Conservation (phyloP, 2,113 vertebrate species). For the Jaculus jaculus region DNA sequence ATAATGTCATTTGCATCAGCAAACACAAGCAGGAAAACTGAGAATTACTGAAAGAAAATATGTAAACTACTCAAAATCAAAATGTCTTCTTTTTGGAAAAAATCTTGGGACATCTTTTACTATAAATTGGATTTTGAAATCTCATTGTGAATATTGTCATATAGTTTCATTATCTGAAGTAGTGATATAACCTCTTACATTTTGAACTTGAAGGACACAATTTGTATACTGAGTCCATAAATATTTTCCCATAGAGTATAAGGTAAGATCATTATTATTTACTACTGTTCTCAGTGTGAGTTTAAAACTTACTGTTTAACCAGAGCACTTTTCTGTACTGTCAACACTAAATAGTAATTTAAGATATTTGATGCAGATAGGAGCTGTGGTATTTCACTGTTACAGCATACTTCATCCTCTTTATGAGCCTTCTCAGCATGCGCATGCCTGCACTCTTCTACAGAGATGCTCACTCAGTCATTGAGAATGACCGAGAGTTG, state of each 20-base stretch:
- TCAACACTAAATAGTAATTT: conserved; percentile 74
- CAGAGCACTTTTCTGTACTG: conserved; percentile 57
- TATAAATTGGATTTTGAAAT: conserved; percentile 9
- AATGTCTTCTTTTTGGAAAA: background rate
- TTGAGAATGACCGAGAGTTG: conserved; percentile 12
- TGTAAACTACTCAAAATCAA: background rate
- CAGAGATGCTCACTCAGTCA: conserved; percentile 48
- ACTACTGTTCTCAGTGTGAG: conserved; percentile 59
- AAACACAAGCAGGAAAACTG: background rate
- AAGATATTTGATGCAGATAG: conserved; percentile 80
- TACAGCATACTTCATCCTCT: conserved; percentile 71
- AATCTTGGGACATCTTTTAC: background rate
- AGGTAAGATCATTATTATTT: conserved; percentile 65
- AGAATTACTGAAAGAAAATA: background rate
- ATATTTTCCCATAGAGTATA: background rate
- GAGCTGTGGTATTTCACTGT: conserved; percentile 77
- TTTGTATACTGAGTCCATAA: background rate
- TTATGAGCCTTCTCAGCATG: conserved; percentile 65
- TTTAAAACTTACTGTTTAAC: conserved; percentile 66
- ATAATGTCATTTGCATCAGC: background rate
- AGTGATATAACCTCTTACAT: conserved; percentile 11
- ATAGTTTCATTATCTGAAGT: background rate
- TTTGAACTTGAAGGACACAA: conserved; percentile 13
- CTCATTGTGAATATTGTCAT: background rate
- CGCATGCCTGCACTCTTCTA: conserved; percentile 3